Evolutionary conservation across 53 echinoderm and acorn worm genomes (phyloP).

Genomic region (Zoroaster sp.): DNA sequence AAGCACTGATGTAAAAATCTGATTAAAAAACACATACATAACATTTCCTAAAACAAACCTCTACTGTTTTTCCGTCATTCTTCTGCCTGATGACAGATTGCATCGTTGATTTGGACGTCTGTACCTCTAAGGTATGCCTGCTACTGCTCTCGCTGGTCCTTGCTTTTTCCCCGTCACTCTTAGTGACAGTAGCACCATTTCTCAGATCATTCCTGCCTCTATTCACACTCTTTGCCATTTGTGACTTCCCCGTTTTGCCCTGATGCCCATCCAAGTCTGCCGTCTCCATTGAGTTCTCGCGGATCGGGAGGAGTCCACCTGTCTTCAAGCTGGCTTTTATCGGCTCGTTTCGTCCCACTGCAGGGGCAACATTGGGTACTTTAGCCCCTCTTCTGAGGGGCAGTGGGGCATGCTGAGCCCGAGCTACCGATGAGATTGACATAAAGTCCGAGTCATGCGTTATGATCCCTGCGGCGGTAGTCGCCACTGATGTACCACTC

Average conservation of each 20-base stretch:
- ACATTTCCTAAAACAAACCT: conserved; percentile 36
- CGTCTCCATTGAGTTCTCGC: conserved; percentile 14
- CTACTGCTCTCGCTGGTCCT: background rate
- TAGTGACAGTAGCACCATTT: background rate
- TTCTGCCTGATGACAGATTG: conserved; percentile 23
- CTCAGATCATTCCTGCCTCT: background rate
- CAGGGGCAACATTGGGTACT: background rate
- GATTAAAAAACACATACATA: too few species aligned
- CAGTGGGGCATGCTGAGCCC: conserved; percentile 35
- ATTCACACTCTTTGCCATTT: background rate
- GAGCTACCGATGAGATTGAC: conserved; percentile 59
- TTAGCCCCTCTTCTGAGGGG: background rate
- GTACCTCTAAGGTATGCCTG: background rate
- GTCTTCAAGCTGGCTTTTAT: conserved; percentile 5
- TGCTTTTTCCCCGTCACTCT: background rate
- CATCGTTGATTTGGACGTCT: conserved; percentile 36
- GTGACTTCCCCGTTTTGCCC: background rate
- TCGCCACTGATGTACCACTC: conserved; percentile 12
- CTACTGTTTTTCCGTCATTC: background rate
- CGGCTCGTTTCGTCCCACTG: background rate
- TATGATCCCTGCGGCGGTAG: background rate
- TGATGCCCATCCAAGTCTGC: background rate
- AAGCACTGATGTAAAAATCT: too few species aligned
- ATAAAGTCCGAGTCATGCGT: conserved; percentile 53
- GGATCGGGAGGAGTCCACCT: conserved; percentile 19